Evolutionary conservation across 2,888 invertebrate genomes (phyloP), one percentile per base, ranked within the genome.

Genomic region (Anthophora plumipes): DNA sequence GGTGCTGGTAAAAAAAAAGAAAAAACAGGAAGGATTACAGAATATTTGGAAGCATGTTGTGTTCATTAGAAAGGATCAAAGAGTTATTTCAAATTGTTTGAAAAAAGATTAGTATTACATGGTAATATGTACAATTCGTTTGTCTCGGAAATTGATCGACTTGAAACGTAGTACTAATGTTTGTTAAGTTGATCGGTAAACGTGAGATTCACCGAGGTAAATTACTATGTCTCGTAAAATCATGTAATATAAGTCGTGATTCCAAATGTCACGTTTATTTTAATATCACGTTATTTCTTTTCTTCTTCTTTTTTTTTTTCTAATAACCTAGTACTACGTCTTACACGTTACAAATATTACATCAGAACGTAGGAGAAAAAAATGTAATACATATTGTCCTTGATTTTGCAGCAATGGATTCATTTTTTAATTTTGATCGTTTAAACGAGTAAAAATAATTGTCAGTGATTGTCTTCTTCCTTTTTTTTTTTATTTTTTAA

Each of bases 1-100:
- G 59, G 76, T 64, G 59, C 39, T 31, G 17, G 37, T 64, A 25
- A 61, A n/a, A n/a, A n/a, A n/a, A n/a, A n/a, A n/a, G n/a, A n/a
- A n/a, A n/a, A 64, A 63, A 25, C 31, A 52, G 11, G 31, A 41
- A 22, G 31, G 41, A 9, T 64, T 55, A 12, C 46, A 69, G 22
- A 68, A 54, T 31, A 11, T 57, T 50, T 63, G 55, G 25, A 54
- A 54, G 43, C 43, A 7, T 0, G 20, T 31, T 41, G n/a, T 20
- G 20, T 20, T 12, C 11, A 4, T 3, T 39, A 50, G 5, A 25
- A 31, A 37, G 5, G 12, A 9, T 41, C 8, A 2, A 25, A 39
- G 39, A 25, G 41, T 20, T 31, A 9, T 31, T 14, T 43, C 22
- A 41, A 25, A 37, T 20, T 20, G 37, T 17, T 7, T 37, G 17